Evolutionary conservation across 2,113 vertebrate genomes (phyloP).

Genomic region (Cephalophus harveyi): DNA sequence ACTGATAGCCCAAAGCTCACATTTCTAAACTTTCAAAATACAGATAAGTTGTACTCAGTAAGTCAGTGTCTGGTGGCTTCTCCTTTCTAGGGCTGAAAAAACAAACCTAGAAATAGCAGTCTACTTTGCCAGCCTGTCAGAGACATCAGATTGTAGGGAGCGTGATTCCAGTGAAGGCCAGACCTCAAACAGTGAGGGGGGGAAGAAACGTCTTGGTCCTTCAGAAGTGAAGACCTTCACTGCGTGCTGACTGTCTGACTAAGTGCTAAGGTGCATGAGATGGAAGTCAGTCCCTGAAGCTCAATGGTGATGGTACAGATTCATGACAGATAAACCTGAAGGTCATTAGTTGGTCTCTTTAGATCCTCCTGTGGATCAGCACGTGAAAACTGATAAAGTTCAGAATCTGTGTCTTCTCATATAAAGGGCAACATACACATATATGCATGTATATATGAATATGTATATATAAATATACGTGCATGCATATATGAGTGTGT

Average conservation of each 20-base stretch:
- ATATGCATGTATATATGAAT: neutral
- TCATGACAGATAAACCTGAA: neutral
- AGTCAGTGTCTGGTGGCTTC: neutral
- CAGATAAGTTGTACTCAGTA: neutral
- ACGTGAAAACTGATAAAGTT: neutral
- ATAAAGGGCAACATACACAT: neutral
- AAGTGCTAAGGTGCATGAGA: neutral
- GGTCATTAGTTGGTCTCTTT: neutral
- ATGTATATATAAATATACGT: neutral
- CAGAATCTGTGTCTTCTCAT: neutral
- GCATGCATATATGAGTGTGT: neutral
- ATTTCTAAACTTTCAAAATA: neutral
- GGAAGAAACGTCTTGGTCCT: neutral
- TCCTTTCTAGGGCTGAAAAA: neutral
- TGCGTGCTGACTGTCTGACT: neutral
- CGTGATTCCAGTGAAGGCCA: neutral
- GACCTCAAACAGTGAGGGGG: neutral
- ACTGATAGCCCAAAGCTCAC: neutral
- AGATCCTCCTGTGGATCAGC: neutral
- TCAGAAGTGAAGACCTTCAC: neutral
- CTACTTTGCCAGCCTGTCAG: neutral
- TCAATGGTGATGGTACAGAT: rapidly evolving
- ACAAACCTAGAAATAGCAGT: neutral
- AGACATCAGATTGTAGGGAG: neutral
- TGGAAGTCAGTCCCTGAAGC: neutral